Conservation (phyloP, 2,113 vertebrate species). For the Pseudorasbora parva region DNA sequence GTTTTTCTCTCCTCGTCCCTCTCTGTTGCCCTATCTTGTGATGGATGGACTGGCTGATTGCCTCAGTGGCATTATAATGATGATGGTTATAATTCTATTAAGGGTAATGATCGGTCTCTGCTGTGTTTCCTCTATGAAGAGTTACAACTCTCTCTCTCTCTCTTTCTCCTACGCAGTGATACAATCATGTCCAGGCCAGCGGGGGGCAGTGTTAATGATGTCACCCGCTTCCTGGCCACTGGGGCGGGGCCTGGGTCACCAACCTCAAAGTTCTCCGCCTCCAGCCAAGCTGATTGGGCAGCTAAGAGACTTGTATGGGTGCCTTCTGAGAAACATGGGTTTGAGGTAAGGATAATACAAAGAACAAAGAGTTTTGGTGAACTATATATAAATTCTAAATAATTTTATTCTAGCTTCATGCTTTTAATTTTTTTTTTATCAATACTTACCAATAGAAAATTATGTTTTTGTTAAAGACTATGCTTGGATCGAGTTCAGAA, state of each 20-base stretch:
- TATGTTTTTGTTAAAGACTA: no score
- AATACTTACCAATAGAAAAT: no score
- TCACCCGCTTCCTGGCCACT: constrained; percentile 74
- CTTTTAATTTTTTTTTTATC: no score
- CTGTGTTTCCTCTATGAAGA: neutral
- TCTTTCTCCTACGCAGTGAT: constrained; percentile 57
- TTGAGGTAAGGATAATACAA: constrained; percentile 73
- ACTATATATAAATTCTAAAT: no score
- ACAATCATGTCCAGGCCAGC: constrained; percentile 75
- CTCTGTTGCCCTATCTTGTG: constrained; percentile 1
- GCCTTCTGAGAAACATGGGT: constrained; percentile 82
- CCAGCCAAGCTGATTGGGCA: constrained; percentile 83
- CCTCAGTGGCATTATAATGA: constrained; percentile 20
- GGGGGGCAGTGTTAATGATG: constrained; percentile 74
- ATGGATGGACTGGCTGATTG: constrained; percentile 1
- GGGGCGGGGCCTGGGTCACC: constrained; percentile 70
- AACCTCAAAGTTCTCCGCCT: constrained; percentile 68
- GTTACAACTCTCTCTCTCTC: constrained; percentile 12
- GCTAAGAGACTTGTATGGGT: constrained; percentile 83
- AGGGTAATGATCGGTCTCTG: constrained; percentile 10
- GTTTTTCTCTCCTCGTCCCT: neutral
- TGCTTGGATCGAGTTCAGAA: no score
- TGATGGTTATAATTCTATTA: constrained; percentile 29
- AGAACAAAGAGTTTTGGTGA: no score
- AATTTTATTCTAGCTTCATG: no score